Evolutionary conservation across 1,140 invertebrate genomes (phyloP), one percentile per base, ranked within the genome.

Genomic region (Hylyphantes graminicola): DNA sequence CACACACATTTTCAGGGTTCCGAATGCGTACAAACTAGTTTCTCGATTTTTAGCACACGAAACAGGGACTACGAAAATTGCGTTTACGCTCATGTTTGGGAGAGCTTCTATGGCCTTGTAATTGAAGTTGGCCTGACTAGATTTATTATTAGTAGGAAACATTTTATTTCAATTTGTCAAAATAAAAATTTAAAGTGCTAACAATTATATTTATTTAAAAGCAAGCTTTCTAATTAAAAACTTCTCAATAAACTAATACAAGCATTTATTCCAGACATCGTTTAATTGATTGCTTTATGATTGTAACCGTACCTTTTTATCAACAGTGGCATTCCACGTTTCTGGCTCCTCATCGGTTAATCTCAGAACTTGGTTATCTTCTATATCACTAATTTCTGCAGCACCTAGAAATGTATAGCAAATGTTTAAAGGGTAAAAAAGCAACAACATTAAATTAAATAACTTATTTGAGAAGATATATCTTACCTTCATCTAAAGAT

Each of bases 291-390:
- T 15, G 17, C 12, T 6, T 15, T 15, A 5, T 35, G 35, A 12
- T 7, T 51, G 8, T 12, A 8, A 61, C 8, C 17, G 65, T 86
- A 91, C 90, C 87, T 96, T 96, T 87, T 96, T 95, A 15, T 96
- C 95, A 63, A 97, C 95, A 53, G 94, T 93, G 0, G 95, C 93
- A 50, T 94, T 96, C 97, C 96, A 98, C 0, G 95, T 95, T 88
- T 98, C 96, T 0, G 95, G 93, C 88, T 98, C 96, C 19, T 93
- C 92, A 54, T 94, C 93, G 6, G 93, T 93, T 19, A 98, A 90
- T 3, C 94, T 94, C n/a, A 97, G 90, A 19, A 93, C 91, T 0
- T 95, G 93, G 89, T 98, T 96, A 3, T 94, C 93, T 57, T 93
- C 90, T 72, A 89, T 85, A 51, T 89, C 87, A 70, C 85, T 87